Evolutionary conservation across 2,797 vertebrate species (phyloP), one percentile per base, ranked within the genome.

Genomic region (Coranthus polyacanthus): DNA sequence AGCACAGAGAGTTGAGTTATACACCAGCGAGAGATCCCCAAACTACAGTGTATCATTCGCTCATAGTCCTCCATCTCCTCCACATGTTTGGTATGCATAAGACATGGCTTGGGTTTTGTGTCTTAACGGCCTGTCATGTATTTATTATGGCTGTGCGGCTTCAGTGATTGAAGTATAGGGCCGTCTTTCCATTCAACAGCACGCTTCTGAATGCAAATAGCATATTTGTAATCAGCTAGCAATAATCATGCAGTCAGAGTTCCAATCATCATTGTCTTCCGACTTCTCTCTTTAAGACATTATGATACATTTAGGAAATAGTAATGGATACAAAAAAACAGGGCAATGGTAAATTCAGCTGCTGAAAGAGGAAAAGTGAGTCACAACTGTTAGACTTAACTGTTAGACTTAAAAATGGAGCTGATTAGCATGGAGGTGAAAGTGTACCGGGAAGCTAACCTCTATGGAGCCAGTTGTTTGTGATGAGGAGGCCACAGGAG

Each of bases 51-150:
- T 53, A 73, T 79, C 74, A 75, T 76, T 78, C 34, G 13, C 64
- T 84, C 63, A 37, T 22, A 38, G 54, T 55, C 59, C 49, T 73
- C 51, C 44, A 56, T 75, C 75, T 56, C 67, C 61, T 58, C 37
- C 12, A 44, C 61, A 34, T 29, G 60, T 83, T 88, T 83, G 64
- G 59, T 75, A 85, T 85, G 84, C 89, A 62, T 66, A 70, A 65
- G 56, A 64, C 51, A 70, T 15, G 41, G 39, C 66, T 32, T 16
- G 38, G 62, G 22, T 64, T 75, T 76, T 80, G 61, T 20, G 56
- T 73, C 66, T 81, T 75, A 73, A 72, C 26, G 38, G 76, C 43
- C 68, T 78, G 69, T 69, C 42, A 15, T 68, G 71, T 85, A 72
- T 82, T 85, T 79, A 77, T 81, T 73, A 77, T n/a, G 50, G 68